Base-by-base conservation (phyloP, 2,113 vertebrate genomes). In the Kryptolebias marmoratus region DNA sequence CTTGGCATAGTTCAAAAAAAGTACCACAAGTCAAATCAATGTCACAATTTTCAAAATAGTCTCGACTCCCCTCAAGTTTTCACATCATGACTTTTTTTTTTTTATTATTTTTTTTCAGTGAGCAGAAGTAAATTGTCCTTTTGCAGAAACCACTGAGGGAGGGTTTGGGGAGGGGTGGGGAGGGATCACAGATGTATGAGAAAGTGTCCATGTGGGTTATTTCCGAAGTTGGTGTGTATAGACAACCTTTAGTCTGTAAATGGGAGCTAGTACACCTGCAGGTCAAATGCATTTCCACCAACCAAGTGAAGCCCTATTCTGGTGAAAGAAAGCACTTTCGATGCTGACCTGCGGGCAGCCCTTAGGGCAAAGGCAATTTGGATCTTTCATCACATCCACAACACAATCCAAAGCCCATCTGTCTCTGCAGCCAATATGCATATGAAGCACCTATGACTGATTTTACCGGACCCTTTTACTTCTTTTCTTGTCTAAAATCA, bases 301-400 rank as follows among this genome's bases (percentile, higher is more conserved):
- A 84, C 71, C 59, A 31, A 53, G 66, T 11, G 68, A 64, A 83
- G 60, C 71, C 68, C 80, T 69, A 54, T 80, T 79, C 80, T 86
- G 81, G 62, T 79, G 74, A 88, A 85, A 82, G 76, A 89, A 82
- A 88, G 88, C 91, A 89, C 92, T 91, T 87, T 81, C 50, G 66
- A 88, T 71, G 88, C 77, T 68, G 84, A 86, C 87, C 83, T 86
- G 86, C 60, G 45, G 85, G 86, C 73, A 74, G 87, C 88, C 88
- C 84, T 81, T 62, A 82, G 86, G 88, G 80, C 86, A 88, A 92
- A 92, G 87, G 82, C 90, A 89, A 89, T 88, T 86, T 80, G 73
- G 73, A 82, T 85, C 78, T 82, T 86, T 81, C 75, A 87, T 86
- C 79, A 71, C 70, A 76, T 52, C 76, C 82, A 81, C 82, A 84